Conservation (phyloP, 2,888 invertebrate species). For the Aproaerema taeniolella region DNA sequence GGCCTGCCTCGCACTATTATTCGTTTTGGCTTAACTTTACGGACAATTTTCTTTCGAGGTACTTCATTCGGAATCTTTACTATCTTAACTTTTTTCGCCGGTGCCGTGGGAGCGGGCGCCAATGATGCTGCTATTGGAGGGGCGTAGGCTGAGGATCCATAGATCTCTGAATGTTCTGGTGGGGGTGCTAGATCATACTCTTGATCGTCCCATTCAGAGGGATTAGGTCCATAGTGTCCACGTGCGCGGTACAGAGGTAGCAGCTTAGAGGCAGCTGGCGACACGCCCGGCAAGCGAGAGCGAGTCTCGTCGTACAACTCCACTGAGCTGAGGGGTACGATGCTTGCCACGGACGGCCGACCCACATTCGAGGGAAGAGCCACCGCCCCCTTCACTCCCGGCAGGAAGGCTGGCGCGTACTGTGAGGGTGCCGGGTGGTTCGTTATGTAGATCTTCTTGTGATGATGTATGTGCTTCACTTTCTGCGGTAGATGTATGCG, state of each 20-base stretch:
- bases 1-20: slow-evolving; percentile 41
- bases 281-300: slow-evolving; percentile 34
- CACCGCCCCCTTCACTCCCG: slow-evolving; percentile 59
- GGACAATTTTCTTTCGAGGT: slow-evolving; percentile 48
- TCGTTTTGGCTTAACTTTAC: slow-evolving; percentile 58
- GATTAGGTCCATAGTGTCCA: slow-evolving; percentile 65
- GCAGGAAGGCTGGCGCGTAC: slow-evolving; percentile 66
- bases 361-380: slow-evolving; percentile 53
- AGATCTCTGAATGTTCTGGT: slow-evolving; percentile 41
- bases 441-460: slow-evolving; percentile 73
- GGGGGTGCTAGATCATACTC: slow-evolving; percentile 53
- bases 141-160: slow-evolving; percentile 40
- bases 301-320: slow-evolving; percentile 53
- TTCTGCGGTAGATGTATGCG: slow-evolving; percentile 76
- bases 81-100: slow-evolving; percentile 57
- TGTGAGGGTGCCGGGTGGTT: slow-evolving; percentile 66
- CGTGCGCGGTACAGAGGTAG: slow-evolving; percentile 64
- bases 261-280: slow-evolving; percentile 52
- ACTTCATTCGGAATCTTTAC: slow-evolving; percentile 55
- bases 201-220: slow-evolving; percentile 51
- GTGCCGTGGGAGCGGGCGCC: slow-evolving; percentile 18
- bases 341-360: slow-evolving; percentile 46
- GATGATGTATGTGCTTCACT: slow-evolving; percentile 75
- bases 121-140: slow-evolving; percentile 28
- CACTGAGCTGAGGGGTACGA: slow-evolving; percentile 51